phyloP scores from a whole-genome alignment of 1,140 invertebrate genomes.

The Drosophila pseudoananassae region DNA sequence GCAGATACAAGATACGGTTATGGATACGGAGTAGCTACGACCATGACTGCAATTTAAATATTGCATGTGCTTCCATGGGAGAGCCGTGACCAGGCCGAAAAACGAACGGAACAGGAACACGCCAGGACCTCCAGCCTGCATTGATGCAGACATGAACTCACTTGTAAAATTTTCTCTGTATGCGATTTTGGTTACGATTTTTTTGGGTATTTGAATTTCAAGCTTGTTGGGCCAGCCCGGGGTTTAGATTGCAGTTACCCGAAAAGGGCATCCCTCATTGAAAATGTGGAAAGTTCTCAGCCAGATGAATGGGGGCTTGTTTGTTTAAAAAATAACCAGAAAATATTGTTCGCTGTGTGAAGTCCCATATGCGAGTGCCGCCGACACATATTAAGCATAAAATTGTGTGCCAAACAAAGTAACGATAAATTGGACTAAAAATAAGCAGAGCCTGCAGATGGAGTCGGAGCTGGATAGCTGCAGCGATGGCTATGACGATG shows the following conservation, averaged over 20 bases:
- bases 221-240: not conserved
- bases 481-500: conserved; percentile 18
- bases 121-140: conserved; percentile 8
- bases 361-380: conserved; percentile 64
- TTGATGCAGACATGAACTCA: conserved; percentile 18
- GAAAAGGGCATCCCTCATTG: not conserved
- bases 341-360: not conserved
- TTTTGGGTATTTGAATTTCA: not conserved
- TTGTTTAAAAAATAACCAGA: not conserved
- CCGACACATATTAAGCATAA: conserved; percentile 75
- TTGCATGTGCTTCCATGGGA: conserved; percentile 60
- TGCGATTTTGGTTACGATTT: not conserved
- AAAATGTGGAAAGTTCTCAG: not conserved
- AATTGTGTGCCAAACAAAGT: conserved; percentile 77
- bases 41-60: conserved; percentile 72
- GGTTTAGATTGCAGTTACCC: not conserved
- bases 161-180: conserved; percentile 10
- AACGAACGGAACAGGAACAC: conserved; percentile 8
- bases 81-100: conserved; percentile 41
- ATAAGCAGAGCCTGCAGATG: conserved; percentile 48
- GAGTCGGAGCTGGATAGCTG: conserved; percentile 15
- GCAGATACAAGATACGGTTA: conserved; percentile 46
- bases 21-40: conserved; percentile 50
- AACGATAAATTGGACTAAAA: conserved; percentile 68
- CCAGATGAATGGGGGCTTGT: conserved; percentile 1